phyloP scores from a whole-genome alignment of 2,113 vertebrate genomes.

The Lota lota region DNA sequence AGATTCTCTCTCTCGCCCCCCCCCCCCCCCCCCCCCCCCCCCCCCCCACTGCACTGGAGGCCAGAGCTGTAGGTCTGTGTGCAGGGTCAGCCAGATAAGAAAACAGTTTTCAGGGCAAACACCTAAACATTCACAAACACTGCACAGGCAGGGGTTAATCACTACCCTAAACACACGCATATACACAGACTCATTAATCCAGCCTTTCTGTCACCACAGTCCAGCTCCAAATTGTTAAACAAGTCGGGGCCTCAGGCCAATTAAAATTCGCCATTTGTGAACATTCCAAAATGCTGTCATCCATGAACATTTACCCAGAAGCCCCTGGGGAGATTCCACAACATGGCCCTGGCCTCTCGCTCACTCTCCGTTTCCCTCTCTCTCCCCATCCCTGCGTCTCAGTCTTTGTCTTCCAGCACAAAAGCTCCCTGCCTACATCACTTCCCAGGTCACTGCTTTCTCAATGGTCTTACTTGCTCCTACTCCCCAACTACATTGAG shows the following conservation, averaged over 20 bases:
- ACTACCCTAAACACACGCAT: conserved; percentile 20
- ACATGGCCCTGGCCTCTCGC: conserved; percentile 66
- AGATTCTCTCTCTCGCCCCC: no score
- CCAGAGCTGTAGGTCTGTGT: neutral
- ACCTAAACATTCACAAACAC: neutral
- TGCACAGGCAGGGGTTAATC: neutral
- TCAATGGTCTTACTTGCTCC: conserved; percentile 61
- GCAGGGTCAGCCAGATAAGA: conserved; percentile 22
- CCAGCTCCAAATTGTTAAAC: conserved; percentile 65
- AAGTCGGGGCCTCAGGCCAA: conserved; percentile 69
- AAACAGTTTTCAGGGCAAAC: conserved; percentile 9
- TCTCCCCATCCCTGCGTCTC: conserved; percentile 58
- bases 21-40: no score
- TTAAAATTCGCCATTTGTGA: conserved; percentile 76
- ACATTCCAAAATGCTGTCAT: conserved; percentile 77
- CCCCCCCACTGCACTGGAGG: neutral
- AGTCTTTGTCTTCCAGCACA: conserved; percentile 71
- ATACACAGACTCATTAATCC: conserved; percentile 41
- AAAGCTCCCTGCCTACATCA: conserved; percentile 77
- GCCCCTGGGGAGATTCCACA: conserved; percentile 74
- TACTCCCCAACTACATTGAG: conserved; percentile 50
- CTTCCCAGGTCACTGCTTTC: conserved; percentile 78
- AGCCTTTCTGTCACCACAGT: conserved; percentile 44
- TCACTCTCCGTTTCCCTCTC: conserved; percentile 49
- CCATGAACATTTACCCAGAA: conserved; percentile 78